Conservation (phyloP, 2,888 invertebrate species). For the Tenthredo livida region DNA sequence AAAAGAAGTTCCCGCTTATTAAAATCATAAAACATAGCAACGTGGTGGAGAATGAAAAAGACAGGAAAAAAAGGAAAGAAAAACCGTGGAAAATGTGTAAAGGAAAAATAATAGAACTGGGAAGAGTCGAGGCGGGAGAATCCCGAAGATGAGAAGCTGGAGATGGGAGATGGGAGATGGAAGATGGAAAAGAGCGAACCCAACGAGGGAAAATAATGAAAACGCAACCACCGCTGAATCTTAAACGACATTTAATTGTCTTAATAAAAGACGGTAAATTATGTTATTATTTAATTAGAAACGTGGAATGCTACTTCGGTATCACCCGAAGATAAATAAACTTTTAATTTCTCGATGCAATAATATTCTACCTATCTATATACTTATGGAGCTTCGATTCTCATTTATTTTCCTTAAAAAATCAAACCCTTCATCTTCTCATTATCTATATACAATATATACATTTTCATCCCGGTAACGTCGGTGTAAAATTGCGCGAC, state of each 20-base stretch:
- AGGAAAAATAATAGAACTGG: conserved; percentile 58
- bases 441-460: neutral
- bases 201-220: conserved; percentile 69
- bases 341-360: neutral
- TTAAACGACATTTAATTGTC: conserved; percentile 76
- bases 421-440: neutral
- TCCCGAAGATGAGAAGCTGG: conserved; percentile 23
- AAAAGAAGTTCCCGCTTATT: conserved; percentile 63
- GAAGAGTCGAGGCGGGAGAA: neutral
- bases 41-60: conserved; percentile 55
- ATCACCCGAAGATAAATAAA: conserved; percentile 34
- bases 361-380: neutral
- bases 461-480: neutral
- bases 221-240: conserved; percentile 71
- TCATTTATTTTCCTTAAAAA: neutral
- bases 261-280: conserved; percentile 72
- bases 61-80: neutral
- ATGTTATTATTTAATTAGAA: conserved; percentile 76
- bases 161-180: conserved; percentile 53
- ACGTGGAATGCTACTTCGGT: conserved; percentile 11
- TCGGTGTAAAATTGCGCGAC: neutral
- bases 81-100: conserved; percentile 51
- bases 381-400: neutral
- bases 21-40: conserved; percentile 70
- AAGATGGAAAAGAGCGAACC: conserved; percentile 54